Conservation (phyloP, 1,140 invertebrate genomes). For the Lycorma delicatula region DNA sequence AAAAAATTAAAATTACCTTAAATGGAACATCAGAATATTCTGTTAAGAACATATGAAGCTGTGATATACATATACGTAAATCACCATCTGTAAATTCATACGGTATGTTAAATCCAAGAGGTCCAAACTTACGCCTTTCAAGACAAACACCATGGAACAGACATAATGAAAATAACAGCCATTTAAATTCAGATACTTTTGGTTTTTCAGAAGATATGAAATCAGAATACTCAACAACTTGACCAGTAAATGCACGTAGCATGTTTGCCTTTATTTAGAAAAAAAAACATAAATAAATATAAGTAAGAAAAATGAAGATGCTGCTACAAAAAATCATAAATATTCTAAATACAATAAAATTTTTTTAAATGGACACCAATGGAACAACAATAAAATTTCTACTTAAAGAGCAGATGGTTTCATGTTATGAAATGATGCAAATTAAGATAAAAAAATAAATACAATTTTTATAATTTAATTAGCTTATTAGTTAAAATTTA, state of each 20-base stretch:
- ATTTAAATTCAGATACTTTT: constrained; percentile 51
- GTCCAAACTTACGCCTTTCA: constrained; percentile 61
- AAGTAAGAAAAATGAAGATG: background rate
- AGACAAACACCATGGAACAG: constrained; percentile 61
- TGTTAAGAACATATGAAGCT: constrained; percentile 56
- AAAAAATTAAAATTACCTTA: too few relatives aligned
- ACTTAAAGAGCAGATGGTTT: too few relatives aligned
- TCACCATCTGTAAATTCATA: constrained; percentile 71
- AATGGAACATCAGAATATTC: constrained; percentile 55
- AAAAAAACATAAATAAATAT: background rate
- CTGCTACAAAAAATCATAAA: background rate
- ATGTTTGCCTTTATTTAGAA: constrained; percentile 56
- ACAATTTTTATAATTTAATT: too few relatives aligned
- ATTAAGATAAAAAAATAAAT: too few relatives aligned
- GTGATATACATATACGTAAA: constrained; percentile 58
- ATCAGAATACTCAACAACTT: constrained; percentile 44
- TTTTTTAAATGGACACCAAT: background rate
- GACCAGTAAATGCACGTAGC: constrained; percentile 47
- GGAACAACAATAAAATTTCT: background rate
- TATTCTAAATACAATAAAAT: background rate
- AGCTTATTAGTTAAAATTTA: too few relatives aligned
- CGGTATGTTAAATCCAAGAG: constrained; percentile 64
- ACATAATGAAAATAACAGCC: constrained; percentile 56
- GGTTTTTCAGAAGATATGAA: constrained; percentile 43
- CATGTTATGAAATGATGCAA: too few relatives aligned